Base-by-base conservation (phyloP, 2,797 vertebrate genomes). In the Bucorvus abyssinicus region DNA sequence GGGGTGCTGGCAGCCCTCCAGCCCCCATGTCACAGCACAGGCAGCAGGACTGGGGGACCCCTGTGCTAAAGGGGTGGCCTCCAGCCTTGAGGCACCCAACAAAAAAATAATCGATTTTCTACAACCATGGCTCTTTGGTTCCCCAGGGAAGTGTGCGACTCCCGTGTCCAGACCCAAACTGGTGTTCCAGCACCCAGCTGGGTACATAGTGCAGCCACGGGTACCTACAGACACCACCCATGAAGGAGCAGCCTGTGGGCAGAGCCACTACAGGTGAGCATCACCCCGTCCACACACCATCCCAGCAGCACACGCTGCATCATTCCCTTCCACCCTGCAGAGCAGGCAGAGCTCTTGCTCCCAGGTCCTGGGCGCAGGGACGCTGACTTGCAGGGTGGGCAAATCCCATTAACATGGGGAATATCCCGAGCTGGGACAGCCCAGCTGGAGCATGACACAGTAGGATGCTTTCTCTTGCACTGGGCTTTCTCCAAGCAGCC, bases 111-210 rank as follows among this genome's bases (percentile, higher is more conserved):
- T 0, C 1, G 1, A 2, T 53, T 81, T 84, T 63, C 59, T 29
- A 2, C 14, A 56, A 64, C 3, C 0, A 1, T 1, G 9, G 17
- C 40, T 45, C 9, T 17, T 49, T 30, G 63, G 38, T 4, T 59
- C 29, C 24, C 6, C 1, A 1, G 30, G 42, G 18, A 61, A 50
- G 7, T 0, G 3, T 11, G 7, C 0, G 8, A 21, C 3, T 18
- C 34, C 7, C 23, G 0, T 4, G 2, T 20, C 23, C 49, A 64
- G 40, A 49, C 49, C 69, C 68, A 49, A 56, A 30, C 2, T 5
- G 10, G 44, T n/a, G 45, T 38, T 64, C 13, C 1, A 23, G 20
- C 32, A 6, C 6, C 14, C 26, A 56, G 44, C 75, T 60, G 27
- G 57, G 40, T 21, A 24, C 13, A 3, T 7, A n/a, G 32, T n/a